Evolutionary conservation across 2,888 invertebrate species (phyloP), one percentile per base, ranked within the genome.

Genomic region (Drosophila maculinotata): DNA sequence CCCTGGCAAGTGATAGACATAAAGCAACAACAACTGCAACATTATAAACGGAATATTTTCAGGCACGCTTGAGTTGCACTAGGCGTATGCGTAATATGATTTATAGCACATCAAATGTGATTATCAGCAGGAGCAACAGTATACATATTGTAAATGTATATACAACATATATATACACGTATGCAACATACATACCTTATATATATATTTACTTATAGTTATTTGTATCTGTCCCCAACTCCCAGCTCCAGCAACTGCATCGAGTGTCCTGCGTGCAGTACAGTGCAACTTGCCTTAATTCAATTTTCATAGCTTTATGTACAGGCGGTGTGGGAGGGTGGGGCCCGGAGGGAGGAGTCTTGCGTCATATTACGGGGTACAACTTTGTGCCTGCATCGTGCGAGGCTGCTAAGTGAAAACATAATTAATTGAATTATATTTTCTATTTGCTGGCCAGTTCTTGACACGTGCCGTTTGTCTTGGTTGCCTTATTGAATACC

Each of bases 341-440:
- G 14, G 17, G 26, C 2, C 8, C 1, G 31, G 1, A 6, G 15
- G 3, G 7, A n/a, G n/a, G n/a, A n/a, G n/a, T n/a, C n/a, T n/a
- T n/a, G n/a, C n/a, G n/a, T n/a, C n/a, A n/a, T 20, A 17, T 7
- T 17, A 8, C 6, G 10, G 10, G 9, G 23, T 17, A 31, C 7
- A 28, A 10, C 23, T 42, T 35, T 33, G 31, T n/a, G 23, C 6
- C 23, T 33, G 44, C 10, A 23, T 33, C n/a, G 12, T 23, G 44
- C 36, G 4, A 7, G 51, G 51, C 12, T 59, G 65, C 74, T 81
- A 84, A 87, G 85, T 85, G 87, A 81, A 81, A 85, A 69, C 70
- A 63, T 87, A 84, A 84, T 83, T 83, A 87, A 87, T 84, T 88
- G 52, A 80, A 88, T 84, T 84, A 88, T 65, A 83, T 75, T 83